Conservation (phyloP, 2,797 vertebrate species). For the Phalanger gymnotis region DNA sequence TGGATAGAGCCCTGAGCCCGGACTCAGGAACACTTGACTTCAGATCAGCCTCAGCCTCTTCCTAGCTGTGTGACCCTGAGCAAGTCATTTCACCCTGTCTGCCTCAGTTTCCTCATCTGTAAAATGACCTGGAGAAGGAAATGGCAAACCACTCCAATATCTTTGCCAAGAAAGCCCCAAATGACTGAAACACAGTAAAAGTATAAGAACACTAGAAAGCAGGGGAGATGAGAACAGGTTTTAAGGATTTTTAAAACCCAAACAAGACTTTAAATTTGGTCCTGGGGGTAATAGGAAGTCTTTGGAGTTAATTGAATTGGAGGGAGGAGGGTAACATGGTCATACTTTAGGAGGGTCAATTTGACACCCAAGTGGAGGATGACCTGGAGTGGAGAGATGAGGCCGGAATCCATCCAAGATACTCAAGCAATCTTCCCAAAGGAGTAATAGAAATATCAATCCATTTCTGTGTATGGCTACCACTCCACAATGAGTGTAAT, state of each 20-base stretch:
- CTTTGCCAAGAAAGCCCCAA: neutral
- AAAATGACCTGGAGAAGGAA: neutral
- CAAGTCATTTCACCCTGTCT: neutral
- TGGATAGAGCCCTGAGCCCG: neutral
- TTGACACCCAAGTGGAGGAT: no score
- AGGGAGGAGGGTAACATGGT: neutral
- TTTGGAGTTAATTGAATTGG: neutral
- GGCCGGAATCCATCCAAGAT: neutral
- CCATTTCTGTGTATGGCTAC: constrained; percentile 73
- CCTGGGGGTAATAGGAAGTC: neutral
- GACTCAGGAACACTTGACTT: neutral
- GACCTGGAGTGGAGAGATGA: neutral
- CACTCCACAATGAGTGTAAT: neutral
- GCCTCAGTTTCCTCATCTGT: neutral
- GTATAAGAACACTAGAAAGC: neutral
- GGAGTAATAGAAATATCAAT: constrained; percentile 69
- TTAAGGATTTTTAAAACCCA: neutral
- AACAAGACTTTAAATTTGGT: neutral
- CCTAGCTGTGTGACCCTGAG: neutral
- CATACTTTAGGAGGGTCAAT: neutral
- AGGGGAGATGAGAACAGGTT: neutral
- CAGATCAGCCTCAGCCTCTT: neutral
- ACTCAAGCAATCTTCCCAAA: neutral
- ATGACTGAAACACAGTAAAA: no score
- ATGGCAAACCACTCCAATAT: neutral